Percentiles rank a stretch among this genome's conserved stretches.
phyloP scores from a whole-genome alignment of 1,140 invertebrate genomes.

The Monochamus saltuarius region DNA sequence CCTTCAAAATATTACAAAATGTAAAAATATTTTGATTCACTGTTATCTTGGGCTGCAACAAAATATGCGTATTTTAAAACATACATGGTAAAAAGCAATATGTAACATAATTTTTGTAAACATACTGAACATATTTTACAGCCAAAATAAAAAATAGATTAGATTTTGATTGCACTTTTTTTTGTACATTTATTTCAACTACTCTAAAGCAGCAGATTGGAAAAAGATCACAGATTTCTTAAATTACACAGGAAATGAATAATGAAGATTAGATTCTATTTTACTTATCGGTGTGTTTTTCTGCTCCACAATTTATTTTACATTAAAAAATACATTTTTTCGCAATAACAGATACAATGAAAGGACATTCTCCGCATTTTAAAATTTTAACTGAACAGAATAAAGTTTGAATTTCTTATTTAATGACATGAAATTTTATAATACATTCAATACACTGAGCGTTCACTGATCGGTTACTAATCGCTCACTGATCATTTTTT shows the following conservation, averaged over 20 bases:
- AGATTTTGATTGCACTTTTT: constrained; percentile 32
- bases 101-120: neutral
- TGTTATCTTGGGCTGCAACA: constrained; percentile 21
- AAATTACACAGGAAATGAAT: constrained; percentile 9
- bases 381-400: too few relatives aligned
- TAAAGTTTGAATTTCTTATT: too few relatives aligned
- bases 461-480: too few relatives aligned
- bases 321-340: too few relatives aligned
- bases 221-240: constrained; percentile 43
- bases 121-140: neutral
- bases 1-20: constrained; percentile 30
- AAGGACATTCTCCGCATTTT: too few relatives aligned
- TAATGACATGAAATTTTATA: too few relatives aligned
- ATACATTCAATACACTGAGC: too few relatives aligned
- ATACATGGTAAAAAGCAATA: constrained; percentile 6
- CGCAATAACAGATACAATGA: too few relatives aligned
- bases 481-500: too few relatives aligned
- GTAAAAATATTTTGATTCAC: constrained; percentile 19
- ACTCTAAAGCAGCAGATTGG: constrained; percentile 41
- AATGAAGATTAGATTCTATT: too few relatives aligned
- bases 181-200: constrained; percentile 29
- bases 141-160: constrained; percentile 18
- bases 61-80: constrained; percentile 9
- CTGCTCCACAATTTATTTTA: too few relatives aligned
- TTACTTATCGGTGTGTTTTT: too few relatives aligned